Conservation (phyloP, 1,140 invertebrate genomes). For the Bathynomus jamesi region DNA sequence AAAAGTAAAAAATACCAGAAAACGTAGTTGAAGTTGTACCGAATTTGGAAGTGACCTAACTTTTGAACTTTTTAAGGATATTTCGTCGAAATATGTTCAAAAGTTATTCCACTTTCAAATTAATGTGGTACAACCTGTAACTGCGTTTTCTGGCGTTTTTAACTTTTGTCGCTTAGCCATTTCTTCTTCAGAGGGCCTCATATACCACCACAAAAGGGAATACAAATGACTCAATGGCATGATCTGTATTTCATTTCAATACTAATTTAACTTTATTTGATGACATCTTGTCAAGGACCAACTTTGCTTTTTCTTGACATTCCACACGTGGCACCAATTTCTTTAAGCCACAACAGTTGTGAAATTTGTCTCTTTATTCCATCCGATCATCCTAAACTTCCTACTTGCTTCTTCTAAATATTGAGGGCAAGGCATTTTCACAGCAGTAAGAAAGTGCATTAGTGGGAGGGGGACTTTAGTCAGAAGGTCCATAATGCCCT, state of each 20-base stretch:
- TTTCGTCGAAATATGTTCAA: no score
- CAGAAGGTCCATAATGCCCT: constrained; percentile 11
- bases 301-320: neutral
- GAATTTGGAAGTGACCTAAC: no score
- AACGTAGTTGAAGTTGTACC: no score
- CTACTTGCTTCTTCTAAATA: constrained; percentile 15
- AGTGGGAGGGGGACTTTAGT: constrained; percentile 17
- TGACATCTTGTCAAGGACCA: neutral
- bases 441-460: constrained; percentile 15
- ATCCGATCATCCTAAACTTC: constrained; percentile 15
- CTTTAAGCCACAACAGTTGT: neutral
- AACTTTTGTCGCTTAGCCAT: no score
- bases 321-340: neutral
- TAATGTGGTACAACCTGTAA: no score
- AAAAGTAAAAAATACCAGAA: no score
- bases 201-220: constrained; percentile 9
- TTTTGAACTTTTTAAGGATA: no score
- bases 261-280: neutral
- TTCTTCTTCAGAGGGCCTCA: no score
- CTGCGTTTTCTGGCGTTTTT: no score
- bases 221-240: constrained; percentile 7
- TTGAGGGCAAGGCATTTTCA: constrained; percentile 10
- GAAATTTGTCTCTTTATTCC: constrained; percentile 15
- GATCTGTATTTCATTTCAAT: neutral
- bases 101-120: no score